These are phyloP conservation scores for Lasioglossum vierecki DNA, from an alignment of 2,888 invertebrate species.

Conservation along the genomic window DNA sequence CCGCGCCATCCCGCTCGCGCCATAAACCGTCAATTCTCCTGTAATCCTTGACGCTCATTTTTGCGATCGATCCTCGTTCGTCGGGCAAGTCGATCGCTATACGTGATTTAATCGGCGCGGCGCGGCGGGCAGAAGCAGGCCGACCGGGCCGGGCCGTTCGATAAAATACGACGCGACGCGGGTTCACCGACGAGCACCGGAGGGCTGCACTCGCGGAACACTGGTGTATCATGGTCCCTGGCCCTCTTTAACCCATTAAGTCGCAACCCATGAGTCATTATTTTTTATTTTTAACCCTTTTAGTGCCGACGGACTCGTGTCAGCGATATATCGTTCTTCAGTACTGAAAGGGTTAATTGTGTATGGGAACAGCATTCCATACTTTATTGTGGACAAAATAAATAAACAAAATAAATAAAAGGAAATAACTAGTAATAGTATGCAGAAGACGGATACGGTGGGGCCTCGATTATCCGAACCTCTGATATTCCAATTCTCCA, in stretches of 20 bases:
- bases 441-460: not conserved
- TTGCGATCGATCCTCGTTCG: slow-evolving; percentile 19
- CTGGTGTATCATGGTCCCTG: slow-evolving; percentile 3
- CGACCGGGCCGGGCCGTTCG: slow-evolving; percentile 8
- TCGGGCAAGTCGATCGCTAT: slow-evolving; percentile 20
- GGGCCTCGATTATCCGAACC: too few relatives aligned
- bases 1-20: not conserved
- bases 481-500: too few relatives aligned
- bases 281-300: not conserved
- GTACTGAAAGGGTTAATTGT: not conserved
- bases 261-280: not conserved
- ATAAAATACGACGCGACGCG: not conserved
- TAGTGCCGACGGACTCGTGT: not conserved
- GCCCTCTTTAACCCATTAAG: not conserved
- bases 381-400: not conserved
- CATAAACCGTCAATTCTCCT: slow-evolving; percentile 20
- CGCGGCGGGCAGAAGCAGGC: not conserved
- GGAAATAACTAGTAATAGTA: not conserved
- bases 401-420: not conserved
- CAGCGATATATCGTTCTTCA: not conserved
- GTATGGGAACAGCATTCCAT: not conserved
- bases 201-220: slow-evolving; percentile 8
- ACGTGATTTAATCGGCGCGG: slow-evolving; percentile 43
- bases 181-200: not conserved
- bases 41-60: slow-evolving; percentile 22